Evolutionary conservation across 2,113 vertebrate genomes (phyloP).

Genomic region (Aleadryas rufinucha): DNA sequence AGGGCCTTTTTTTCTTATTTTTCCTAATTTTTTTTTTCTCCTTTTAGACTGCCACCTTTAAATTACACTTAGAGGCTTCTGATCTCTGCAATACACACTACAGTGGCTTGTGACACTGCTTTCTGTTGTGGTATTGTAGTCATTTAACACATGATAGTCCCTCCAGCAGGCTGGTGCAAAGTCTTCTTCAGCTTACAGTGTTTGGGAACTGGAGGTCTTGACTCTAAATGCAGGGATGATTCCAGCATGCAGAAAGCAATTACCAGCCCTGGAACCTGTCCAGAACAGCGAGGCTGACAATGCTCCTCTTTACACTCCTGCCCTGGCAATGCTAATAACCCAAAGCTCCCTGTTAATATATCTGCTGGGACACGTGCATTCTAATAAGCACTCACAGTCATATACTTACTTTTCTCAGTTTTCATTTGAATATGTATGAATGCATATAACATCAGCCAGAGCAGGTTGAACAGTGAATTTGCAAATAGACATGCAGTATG

Average conservation of each 20-base stretch:
- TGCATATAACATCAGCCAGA: background rate
- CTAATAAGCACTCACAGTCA: background rate
- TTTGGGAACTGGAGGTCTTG: background rate
- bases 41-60: background rate
- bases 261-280: conserved; percentile 27
- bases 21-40: background rate
- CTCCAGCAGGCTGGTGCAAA: background rate
- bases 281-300: background rate
- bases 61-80: background rate
- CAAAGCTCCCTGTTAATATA: background rate
- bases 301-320: background rate
- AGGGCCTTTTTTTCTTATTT: background rate
- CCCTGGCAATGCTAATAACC: conserved; percentile 31
- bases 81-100: background rate
- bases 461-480: background rate
- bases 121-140: background rate
- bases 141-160: background rate
- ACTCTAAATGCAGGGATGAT: background rate
- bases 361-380: background rate
- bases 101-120: background rate
- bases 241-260: conserved; percentile 20
- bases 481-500: background rate
- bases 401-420: background rate
- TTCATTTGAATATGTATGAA: conserved; percentile 23
- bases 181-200: background rate